These are phyloP conservation scores for Scomber scombrus DNA, from an alignment of 2,113 vertebrate genomes.

Conservation along the genomic window DNA sequence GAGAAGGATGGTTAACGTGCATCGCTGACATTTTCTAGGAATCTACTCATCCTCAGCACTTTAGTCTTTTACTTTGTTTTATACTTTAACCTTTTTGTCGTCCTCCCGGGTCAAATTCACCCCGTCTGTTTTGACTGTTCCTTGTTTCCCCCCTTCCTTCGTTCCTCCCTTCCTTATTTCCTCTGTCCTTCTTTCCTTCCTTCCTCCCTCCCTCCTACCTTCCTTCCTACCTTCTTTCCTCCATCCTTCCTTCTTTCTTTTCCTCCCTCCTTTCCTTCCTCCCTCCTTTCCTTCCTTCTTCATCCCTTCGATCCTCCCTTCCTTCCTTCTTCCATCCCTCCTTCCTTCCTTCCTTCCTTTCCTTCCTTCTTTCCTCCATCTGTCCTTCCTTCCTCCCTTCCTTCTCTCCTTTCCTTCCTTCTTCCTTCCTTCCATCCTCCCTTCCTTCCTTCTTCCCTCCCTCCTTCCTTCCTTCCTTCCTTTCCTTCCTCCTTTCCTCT, in stretches of 20 bases:
- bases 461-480: fast-evolving
- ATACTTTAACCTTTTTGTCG: too few relatives aligned
- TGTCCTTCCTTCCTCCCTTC: too few relatives aligned
- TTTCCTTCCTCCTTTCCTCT: fast-evolving
- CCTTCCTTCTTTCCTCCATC: too few relatives aligned
- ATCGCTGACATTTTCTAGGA: not conserved
- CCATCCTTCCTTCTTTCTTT: too few relatives aligned
- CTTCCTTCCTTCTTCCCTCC: fast-evolving
- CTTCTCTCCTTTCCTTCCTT: too few relatives aligned
- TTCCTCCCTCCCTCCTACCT: fast-evolving
- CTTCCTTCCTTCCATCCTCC: too few relatives aligned
- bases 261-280: too few relatives aligned
- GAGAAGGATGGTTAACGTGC: not conserved
- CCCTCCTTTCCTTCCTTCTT: too few relatives aligned
- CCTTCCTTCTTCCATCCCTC: fast-evolving
- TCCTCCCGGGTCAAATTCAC: too few relatives aligned
- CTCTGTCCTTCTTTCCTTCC: too few relatives aligned
- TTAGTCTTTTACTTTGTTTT: not conserved
- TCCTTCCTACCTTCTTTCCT: fast-evolving
- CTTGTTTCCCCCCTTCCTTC: too few relatives aligned
- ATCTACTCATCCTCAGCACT: not conserved
- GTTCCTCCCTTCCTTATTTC: fast-evolving
- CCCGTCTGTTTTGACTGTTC: too few relatives aligned
- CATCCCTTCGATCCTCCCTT: fast-evolving
- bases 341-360: fast-evolving